Evolutionary conservation across 2,113 vertebrate species (phyloP).

Genomic region (Apodemus sylvaticus): DNA sequence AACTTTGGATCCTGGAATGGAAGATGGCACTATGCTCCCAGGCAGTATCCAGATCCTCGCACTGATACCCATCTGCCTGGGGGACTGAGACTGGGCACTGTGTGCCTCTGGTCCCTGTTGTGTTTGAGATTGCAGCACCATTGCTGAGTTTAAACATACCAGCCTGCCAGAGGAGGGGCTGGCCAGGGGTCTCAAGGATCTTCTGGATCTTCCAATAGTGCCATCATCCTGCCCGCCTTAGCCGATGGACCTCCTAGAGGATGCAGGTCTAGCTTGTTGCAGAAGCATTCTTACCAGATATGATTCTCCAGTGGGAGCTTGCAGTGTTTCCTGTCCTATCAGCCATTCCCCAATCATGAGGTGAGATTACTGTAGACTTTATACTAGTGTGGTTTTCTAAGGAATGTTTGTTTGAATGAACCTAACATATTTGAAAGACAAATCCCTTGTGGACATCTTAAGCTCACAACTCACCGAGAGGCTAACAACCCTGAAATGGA

Average conservation of each 20-base stretch:
- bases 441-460: not conserved
- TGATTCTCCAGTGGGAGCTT: not conserved
- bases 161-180: not conserved
- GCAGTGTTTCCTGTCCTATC: not conserved
- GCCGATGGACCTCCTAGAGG: too few relatives aligned
- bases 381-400: not conserved
- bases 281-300: not conserved
- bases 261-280: too few relatives aligned
- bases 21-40: not conserved
- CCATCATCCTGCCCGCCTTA: not conserved
- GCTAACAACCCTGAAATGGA: not conserved
- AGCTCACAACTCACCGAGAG: not conserved
- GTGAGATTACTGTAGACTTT: not conserved
- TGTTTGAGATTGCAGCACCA: not conserved
- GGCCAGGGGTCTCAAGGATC: not conserved
- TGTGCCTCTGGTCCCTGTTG: not conserved
- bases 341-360: not conserved
- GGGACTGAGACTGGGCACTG: not conserved
- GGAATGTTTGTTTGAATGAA: not conserved
- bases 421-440: not conserved
- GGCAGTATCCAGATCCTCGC: not conserved
- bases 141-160: not conserved
- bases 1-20: not conserved
- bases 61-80: not conserved
- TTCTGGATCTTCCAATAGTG: not conserved